phyloP scores from a whole-genome alignment of 1,140 invertebrate genomes.

The Drosophila hydei region DNA sequence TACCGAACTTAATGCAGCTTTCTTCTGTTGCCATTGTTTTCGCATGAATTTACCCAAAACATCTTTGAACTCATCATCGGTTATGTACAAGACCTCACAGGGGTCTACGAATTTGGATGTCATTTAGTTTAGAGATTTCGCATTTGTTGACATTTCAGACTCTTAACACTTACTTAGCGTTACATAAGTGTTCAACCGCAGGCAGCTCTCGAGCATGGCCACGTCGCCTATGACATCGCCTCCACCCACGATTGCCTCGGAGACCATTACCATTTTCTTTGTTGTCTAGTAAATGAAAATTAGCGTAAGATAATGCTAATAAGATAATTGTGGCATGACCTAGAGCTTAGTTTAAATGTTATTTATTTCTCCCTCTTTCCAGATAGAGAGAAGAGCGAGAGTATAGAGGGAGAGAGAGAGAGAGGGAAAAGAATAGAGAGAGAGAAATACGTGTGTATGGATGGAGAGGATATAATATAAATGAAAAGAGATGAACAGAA shows the following conservation, averaged over 20 bases:
- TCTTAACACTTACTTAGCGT: slow-evolving; percentile 30
- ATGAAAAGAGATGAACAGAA: too few species aligned
- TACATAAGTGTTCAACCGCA: slow-evolving; percentile 46
- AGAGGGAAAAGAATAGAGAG: background rate
- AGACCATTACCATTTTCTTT: slow-evolving; percentile 7
- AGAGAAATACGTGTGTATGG: background rate
- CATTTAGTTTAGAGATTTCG: background rate
- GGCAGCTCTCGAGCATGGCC: slow-evolving; percentile 46
- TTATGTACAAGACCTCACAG: slow-evolving; percentile 64
- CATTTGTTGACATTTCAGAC: too few species aligned
- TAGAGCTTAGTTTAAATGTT: too few species aligned
- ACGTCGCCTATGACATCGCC: slow-evolving; percentile 68
- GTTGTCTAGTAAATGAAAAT: slow-evolving; percentile 8
- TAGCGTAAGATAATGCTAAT: background rate
- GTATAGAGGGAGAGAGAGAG: background rate
- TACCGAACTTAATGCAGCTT: slow-evolving; percentile 52
- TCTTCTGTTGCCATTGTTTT: slow-evolving; percentile 69
- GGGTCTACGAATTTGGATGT: slow-evolving; percentile 21
- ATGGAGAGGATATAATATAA: too few species aligned
- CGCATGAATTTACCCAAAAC: slow-evolving; percentile 52
- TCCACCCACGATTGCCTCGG: slow-evolving; percentile 57
- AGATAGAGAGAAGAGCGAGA: background rate
- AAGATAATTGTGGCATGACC: too few species aligned
- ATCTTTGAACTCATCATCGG: slow-evolving; percentile 49
- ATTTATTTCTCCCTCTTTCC: too few species aligned